These are phyloP conservation scores for Vulpes vulpes DNA, from an alignment of 2,113 vertebrate genomes.

Conservation along the genomic window DNA sequence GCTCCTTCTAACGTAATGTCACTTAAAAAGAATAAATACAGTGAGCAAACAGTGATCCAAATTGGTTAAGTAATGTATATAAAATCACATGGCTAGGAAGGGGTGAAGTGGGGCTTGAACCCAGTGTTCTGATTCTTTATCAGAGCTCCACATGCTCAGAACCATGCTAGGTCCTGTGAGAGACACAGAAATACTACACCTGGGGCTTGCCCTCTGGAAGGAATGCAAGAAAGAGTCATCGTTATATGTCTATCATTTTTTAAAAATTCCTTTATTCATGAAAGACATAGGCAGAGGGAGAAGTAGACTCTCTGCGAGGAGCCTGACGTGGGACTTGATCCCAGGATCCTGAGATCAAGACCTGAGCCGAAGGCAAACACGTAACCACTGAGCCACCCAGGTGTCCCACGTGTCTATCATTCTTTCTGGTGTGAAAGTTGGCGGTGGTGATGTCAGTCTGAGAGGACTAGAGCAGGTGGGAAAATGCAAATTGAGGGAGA, in stretches of 20 bases:
- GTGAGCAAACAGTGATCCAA: background rate
- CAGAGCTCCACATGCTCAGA: background rate
- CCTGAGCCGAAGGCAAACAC: too few species aligned
- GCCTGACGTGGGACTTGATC: too few species aligned
- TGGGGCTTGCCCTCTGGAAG: background rate
- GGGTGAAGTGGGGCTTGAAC: background rate
- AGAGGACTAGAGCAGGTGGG: background rate
- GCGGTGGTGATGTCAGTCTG: background rate
- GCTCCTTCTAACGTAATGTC: background rate
- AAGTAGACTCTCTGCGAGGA: too few species aligned
- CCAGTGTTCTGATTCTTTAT: background rate
- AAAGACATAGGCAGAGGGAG: too few species aligned
- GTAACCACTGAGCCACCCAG: too few species aligned
- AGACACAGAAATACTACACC: background rate
- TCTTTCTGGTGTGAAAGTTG: background rate
- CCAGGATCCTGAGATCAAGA: too few species aligned
- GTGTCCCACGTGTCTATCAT: background rate
- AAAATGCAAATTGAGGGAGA: background rate
- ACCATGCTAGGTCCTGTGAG: background rate
- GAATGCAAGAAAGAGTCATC: background rate
- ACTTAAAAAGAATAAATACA: background rate
- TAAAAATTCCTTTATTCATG: too few species aligned
- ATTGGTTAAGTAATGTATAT: background rate
- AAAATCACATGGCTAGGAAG: background rate
- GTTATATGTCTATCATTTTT: background rate